A percentile compares a stretch with the other conserved stretches of the same genome.
Evolutionary conservation across 2,113 vertebrate species (phyloP).

Genomic region (Maccullochella peelii): DNA sequence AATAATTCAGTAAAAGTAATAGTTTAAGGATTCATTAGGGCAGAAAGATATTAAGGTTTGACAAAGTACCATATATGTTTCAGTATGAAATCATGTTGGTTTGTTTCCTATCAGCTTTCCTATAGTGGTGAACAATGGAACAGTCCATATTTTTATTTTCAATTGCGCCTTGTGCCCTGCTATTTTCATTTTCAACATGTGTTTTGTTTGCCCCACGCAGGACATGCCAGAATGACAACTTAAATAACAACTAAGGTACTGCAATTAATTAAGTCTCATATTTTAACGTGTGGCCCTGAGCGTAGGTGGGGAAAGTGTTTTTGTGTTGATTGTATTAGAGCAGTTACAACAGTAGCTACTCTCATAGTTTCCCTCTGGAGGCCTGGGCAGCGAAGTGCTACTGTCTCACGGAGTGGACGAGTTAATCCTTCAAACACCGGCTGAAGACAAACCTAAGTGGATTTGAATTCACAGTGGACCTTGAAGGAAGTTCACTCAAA

Average conservation of each 20-base stretch:
- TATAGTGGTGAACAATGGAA: neutral
- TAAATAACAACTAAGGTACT: slow-evolving; percentile 8
- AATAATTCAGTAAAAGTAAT: neutral
- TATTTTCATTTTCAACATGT: neutral
- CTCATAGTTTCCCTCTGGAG: slow-evolving; percentile 26
- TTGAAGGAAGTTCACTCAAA: slow-evolving; percentile 27
- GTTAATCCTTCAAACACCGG: slow-evolving; percentile 49
- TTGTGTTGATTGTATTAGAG: slow-evolving; percentile 37
- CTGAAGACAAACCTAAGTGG: slow-evolving; percentile 24
- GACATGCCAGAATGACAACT: neutral
- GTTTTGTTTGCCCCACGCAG: neutral
- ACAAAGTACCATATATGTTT: neutral
- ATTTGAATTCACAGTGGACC: slow-evolving; percentile 28
- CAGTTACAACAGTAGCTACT: slow-evolving; percentile 27
- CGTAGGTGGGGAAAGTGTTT: neutral
- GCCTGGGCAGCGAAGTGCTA: slow-evolving; percentile 37
- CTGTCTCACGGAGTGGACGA: slow-evolving; percentile 25
- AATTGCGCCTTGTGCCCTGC: neutral
- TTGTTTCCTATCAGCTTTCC: too few species aligned
- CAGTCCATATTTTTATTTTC: neutral
- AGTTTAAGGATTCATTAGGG: neutral
- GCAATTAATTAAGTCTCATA: slow-evolving; percentile 26
- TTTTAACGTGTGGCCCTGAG: slow-evolving; percentile 24
- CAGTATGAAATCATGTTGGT: neutral
- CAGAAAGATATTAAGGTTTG: neutral